Evolutionary conservation across 2,113 vertebrate species (phyloP).

Genomic region (Guaruba guarouba): DNA sequence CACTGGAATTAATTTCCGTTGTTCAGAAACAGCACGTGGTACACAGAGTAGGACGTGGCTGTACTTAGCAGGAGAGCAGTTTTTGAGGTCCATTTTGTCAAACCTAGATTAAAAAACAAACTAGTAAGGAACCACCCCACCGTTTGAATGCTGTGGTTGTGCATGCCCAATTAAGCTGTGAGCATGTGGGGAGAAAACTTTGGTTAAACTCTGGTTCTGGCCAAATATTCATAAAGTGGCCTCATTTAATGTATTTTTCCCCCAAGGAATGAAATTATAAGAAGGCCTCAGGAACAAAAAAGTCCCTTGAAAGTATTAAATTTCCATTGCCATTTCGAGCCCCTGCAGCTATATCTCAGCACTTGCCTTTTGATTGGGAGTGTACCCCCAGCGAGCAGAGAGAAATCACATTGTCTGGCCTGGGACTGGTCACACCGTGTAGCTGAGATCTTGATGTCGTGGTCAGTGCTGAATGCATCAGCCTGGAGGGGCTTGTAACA

Average conservation of each 20-base stretch:
- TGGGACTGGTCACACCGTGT: fast-evolving
- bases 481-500: not conserved
- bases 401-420: not conserved
- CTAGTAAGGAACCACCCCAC: not conserved
- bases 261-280: not conserved
- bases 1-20: not conserved
- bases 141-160: fast-evolving
- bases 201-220: not conserved
- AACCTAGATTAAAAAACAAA: not conserved
- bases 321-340: not conserved
- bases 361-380: not conserved
- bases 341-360: not conserved
- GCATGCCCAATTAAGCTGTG: not conserved
- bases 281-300: not conserved
- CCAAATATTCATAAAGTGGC: not conserved
- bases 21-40: not conserved
- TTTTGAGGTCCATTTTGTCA: not conserved
- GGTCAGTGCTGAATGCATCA: not conserved
- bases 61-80: not conserved
- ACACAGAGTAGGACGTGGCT: not conserved
- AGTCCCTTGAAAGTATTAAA: not conserved
- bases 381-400: not conserved
- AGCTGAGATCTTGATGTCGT: not conserved
- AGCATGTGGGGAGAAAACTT: not conserved
- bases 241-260: not conserved